Conservation (phyloP, 1,140 invertebrate species). For the Dendroctonus valens region DNA sequence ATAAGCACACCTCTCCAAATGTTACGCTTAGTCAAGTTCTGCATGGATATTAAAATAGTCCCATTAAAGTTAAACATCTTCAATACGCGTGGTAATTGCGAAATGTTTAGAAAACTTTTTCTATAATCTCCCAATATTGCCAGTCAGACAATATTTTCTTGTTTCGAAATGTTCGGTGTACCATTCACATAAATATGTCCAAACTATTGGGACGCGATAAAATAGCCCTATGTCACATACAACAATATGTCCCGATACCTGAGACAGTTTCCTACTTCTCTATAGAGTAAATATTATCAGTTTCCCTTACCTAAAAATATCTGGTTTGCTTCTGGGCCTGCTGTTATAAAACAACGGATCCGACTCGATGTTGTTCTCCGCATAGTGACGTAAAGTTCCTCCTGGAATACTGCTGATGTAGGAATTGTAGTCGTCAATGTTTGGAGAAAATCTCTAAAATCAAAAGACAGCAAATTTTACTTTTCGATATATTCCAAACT, state of each 20-base stretch:
- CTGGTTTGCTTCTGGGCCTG: conserved; percentile 66
- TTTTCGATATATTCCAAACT: too few relatives aligned
- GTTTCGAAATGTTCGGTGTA: too few relatives aligned
- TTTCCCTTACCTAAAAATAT: conserved; percentile 49
- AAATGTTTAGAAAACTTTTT: too few relatives aligned
- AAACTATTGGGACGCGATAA: too few relatives aligned
- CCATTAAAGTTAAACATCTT: too few relatives aligned
- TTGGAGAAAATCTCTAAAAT: conserved; percentile 50
- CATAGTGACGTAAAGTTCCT: conserved; percentile 54
- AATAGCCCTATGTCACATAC: background rate
- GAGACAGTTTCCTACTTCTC: background rate
- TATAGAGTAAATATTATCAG: background rate
- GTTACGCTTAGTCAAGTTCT: too few relatives aligned
- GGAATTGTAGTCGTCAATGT: conserved; percentile 50
- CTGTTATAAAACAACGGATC: conserved; percentile 91
- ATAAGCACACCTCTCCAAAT: too few relatives aligned
- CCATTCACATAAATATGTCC: too few relatives aligned
- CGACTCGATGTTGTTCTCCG: conserved; percentile 59
- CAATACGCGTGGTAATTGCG: too few relatives aligned
- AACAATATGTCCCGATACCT: background rate
- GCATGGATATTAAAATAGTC: too few relatives aligned
- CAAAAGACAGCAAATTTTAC: conserved; percentile 18
- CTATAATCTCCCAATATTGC: too few relatives aligned
- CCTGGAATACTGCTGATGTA: conserved; percentile 52
- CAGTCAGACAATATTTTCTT: too few relatives aligned